Percentiles rank a stretch among this genome's conserved stretches.
phyloP scores from a whole-genome alignment of 1,140 invertebrate genomes.

The Lepidurus couesii region DNA sequence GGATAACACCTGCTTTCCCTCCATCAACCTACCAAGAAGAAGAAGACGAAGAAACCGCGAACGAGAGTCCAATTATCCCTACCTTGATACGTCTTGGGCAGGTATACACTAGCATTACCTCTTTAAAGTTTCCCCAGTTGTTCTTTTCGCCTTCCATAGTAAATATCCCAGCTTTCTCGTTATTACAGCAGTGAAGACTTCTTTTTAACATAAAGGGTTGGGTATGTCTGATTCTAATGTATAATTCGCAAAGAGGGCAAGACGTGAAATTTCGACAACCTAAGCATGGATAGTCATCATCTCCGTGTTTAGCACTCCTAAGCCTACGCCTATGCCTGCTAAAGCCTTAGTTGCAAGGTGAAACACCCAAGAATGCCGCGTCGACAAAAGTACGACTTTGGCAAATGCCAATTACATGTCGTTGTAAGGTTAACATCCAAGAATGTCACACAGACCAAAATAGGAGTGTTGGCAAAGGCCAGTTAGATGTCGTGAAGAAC shows the following conservation, averaged over 20 bases:
- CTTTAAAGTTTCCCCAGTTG: not conserved
- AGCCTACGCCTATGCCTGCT: too few relatives aligned
- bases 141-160: not conserved
- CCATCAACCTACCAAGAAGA: not conserved
- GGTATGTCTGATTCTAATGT: not conserved
- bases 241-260: not conserved
- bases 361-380: too few relatives aligned
- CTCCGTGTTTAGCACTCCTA: too few relatives aligned
- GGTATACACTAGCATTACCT: not conserved
- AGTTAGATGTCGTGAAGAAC: too few relatives aligned
- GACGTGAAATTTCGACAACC: not conserved
- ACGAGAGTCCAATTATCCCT: slow-evolving; percentile 13
- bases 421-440: too few relatives aligned
- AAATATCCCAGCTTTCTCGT: not conserved
- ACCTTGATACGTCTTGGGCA: not conserved
- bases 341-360: too few relatives aligned
- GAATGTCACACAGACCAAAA: too few relatives aligned
- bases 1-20: slow-evolving; percentile 12
- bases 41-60: not conserved
- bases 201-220: not conserved
- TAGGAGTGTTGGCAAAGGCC: too few relatives aligned
- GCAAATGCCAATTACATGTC: too few relatives aligned
- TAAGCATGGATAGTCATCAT: not conserved
- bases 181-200: not conserved
- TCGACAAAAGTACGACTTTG: too few relatives aligned